phyloP scores from a whole-genome alignment of 2,797 vertebrate genomes.

The Odontamblyopus rebecca region DNA sequence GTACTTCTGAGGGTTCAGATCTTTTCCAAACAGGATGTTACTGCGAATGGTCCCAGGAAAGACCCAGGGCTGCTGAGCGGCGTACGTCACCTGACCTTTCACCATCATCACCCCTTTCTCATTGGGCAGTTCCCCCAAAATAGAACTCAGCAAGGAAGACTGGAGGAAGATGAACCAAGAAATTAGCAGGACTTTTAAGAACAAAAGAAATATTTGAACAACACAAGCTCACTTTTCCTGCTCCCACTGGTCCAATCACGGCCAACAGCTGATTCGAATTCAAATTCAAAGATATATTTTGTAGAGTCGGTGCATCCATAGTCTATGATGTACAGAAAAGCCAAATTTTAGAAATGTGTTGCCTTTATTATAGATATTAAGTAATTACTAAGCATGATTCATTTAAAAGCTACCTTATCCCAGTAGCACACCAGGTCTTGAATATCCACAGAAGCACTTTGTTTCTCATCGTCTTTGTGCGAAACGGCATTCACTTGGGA shows the following conservation, averaged over 20 bases:
- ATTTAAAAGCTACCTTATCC: slow-evolving; percentile 81
- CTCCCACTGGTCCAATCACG: slow-evolving; percentile 92
- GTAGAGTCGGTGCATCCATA: slow-evolving; percentile 84
- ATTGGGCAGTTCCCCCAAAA: slow-evolving; percentile 86
- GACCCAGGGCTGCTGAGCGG: slow-evolving; percentile 96
- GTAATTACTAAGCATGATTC: slow-evolving; percentile 10
- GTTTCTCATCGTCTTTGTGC: slow-evolving; percentile 52
- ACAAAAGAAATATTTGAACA: not conserved
- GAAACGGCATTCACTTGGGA: slow-evolving; percentile 32
- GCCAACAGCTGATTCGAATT: slow-evolving; percentile 82
- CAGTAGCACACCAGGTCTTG: slow-evolving; percentile 73
- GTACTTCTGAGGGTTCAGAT: slow-evolving; percentile 84
- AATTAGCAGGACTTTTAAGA: not conserved
- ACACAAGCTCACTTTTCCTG: slow-evolving; percentile 79
- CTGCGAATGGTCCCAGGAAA: slow-evolving; percentile 92
- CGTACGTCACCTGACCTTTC: slow-evolving; percentile 86
- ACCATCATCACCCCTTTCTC: slow-evolving; percentile 80
- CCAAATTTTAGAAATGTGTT: not conserved
- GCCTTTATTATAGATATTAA: not conserved
- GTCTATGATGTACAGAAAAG: slow-evolving; percentile 52
- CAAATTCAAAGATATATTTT: slow-evolving; percentile 81
- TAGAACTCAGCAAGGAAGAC: slow-evolving; percentile 89
- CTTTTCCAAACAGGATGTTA: slow-evolving; percentile 94
- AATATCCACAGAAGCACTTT: slow-evolving; percentile 70
- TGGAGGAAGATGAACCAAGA: slow-evolving; percentile 46